phyloP scores from a whole-genome alignment of 1,140 invertebrate genomes.

The Carposina sasakii region DNA sequence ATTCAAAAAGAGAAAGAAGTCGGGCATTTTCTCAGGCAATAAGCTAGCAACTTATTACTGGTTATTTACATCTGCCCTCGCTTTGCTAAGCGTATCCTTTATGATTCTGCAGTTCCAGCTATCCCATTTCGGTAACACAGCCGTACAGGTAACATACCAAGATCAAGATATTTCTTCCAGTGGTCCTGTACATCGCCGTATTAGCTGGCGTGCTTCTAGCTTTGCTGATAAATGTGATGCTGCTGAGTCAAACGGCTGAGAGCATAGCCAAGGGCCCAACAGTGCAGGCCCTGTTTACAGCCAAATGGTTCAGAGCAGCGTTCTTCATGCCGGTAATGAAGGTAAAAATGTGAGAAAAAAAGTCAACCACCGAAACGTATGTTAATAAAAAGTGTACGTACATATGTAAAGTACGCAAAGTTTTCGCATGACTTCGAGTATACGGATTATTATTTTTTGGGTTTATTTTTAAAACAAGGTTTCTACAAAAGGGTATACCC shows the following conservation, averaged over 20 bases:
- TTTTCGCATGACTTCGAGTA: not conserved
- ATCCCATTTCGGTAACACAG: not conserved
- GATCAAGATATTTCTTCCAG: conserved; percentile 41
- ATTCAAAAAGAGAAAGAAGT: not conserved
- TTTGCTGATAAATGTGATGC: conserved; percentile 35
- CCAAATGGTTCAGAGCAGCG: conserved; percentile 30
- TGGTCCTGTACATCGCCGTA: conserved; percentile 48
- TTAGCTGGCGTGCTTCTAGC: conserved; percentile 42
- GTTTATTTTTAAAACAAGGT: not conserved
- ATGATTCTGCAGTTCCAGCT: not conserved
- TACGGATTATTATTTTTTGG: not conserved
- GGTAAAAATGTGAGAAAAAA: conserved; percentile 30
- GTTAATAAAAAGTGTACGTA: not conserved
- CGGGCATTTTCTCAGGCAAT: not conserved
- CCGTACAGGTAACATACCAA: too few relatives aligned
- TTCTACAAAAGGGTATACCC: too few relatives aligned
- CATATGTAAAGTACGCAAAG: not conserved
- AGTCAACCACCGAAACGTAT: conserved; percentile 6
- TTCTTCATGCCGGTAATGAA: conserved; percentile 47
- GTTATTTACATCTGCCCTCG: not conserved
- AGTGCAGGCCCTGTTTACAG: conserved; percentile 35
- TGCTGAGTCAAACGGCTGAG: conserved; percentile 38
- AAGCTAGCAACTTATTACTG: not conserved
- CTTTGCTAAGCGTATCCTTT: not conserved
- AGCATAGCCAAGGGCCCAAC: conserved; percentile 27